Percentiles rank a stretch among this genome's conserved stretches.
Evolutionary conservation across 1,140 invertebrate genomes (phyloP).

Genomic region (Papilio dardanus): DNA sequence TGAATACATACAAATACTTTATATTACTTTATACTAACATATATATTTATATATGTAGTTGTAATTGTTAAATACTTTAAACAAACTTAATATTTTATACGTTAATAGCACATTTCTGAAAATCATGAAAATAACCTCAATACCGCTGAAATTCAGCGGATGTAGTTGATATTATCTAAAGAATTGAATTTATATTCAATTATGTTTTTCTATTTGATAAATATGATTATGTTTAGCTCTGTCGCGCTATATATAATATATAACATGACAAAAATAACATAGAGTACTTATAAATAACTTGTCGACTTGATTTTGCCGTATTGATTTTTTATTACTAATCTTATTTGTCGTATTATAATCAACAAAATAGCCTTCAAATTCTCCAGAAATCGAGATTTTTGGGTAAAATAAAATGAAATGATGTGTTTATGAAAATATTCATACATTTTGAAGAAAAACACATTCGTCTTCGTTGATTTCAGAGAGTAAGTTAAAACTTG

Average conservation of each 20-base stretch:
- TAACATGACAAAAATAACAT: neutral
- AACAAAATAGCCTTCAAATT: too few relatives aligned
- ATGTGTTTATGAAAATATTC: neutral
- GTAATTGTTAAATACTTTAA: neutral
- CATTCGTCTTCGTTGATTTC: neutral
- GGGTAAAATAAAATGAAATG: neutral
- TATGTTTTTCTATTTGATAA: neutral
- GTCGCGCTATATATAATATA: too few relatives aligned
- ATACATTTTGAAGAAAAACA: neutral
- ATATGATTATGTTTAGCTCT: neutral
- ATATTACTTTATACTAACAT: conserved; percentile 12
- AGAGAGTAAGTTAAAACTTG: neutral
- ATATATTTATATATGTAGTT: neutral
- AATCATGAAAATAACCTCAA: neutral
- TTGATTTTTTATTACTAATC: too few relatives aligned
- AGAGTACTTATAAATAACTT: too few relatives aligned
- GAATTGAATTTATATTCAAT: neutral
- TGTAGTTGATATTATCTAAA: neutral
- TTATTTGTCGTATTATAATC: too few relatives aligned
- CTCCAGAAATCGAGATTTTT: neutral
- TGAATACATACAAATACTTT: conserved; percentile 32
- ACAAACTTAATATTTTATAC: neutral
- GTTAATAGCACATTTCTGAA: neutral
- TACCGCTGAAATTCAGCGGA: neutral
- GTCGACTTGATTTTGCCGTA: too few relatives aligned